phyloP scores from a whole-genome alignment of 2,797 vertebrate genomes.

The Nasua narica region DNA sequence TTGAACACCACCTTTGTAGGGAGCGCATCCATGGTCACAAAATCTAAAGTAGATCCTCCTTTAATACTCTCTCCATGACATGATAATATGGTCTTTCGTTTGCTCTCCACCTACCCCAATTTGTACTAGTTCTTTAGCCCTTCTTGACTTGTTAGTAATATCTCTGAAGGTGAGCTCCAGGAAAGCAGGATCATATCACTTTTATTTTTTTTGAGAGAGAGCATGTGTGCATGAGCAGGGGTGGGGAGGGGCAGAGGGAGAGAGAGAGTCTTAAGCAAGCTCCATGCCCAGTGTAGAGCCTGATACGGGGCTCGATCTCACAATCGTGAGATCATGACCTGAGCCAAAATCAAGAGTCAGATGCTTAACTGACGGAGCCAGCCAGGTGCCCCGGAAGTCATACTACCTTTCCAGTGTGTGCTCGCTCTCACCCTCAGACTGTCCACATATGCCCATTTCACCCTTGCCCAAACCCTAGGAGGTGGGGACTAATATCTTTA shows the following conservation, averaged over 20 bases:
- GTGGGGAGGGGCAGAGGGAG: neutral
- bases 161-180: neutral
- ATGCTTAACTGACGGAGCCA: neutral
- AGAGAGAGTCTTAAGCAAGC: neutral
- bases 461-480: neutral
- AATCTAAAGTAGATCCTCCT: neutral
- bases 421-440: neutral
- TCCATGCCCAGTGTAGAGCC: neutral
- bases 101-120: neutral
- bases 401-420: accelerated
- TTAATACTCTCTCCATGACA: neutral
- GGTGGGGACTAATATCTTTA: neutral
- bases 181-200: neutral
- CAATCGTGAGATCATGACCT: neutral
- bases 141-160: neutral
- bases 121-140: neutral
- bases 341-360: neutral
- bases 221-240: neutral
- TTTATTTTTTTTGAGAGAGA: neutral
- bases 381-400: neutral
- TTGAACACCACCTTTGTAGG: no score
- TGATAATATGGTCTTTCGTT: neutral
- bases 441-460: neutral
- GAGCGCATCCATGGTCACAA: neutral
- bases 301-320: neutral